These are phyloP conservation scores for Chorisops tibialis DNA, from an alignment of 2,888 invertebrate species.

Conservation along the genomic window DNA sequence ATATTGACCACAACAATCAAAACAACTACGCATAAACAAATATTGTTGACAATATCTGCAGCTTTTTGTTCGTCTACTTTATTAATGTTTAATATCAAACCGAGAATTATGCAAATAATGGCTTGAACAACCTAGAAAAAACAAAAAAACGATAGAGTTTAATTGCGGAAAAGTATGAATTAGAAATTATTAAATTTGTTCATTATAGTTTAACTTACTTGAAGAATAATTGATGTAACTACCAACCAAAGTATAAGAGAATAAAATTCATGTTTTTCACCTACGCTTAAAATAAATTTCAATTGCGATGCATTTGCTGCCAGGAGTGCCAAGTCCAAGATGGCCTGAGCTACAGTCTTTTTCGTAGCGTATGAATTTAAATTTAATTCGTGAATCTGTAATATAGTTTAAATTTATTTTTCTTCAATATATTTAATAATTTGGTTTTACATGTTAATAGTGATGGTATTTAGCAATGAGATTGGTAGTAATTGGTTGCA, in stretches of 20 bases:
- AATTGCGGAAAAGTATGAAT: not conserved
- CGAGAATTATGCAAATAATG: conserved; percentile 30
- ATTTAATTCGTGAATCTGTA: conserved; percentile 29
- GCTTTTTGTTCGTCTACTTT: conserved; percentile 33
- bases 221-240: conserved; percentile 30
- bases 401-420: too few species aligned
- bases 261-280: conserved; percentile 31
- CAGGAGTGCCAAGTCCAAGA: conserved; percentile 34
- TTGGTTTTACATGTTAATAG: too few species aligned
- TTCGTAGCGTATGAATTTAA: conserved; percentile 33
- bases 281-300: conserved; percentile 30
- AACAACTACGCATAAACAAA: conserved; percentile 27
- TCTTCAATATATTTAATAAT: too few species aligned
- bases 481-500: too few species aligned
- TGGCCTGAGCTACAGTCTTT: conserved; percentile 34
- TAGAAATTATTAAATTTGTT: not conserved
- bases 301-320: conserved; percentile 35
- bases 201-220: conserved; percentile 23
- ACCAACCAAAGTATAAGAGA: conserved; percentile 29
- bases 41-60: conserved; percentile 34
- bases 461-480: too few species aligned
- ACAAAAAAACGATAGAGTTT: conserved; percentile 1
- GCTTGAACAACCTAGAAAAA: conserved; percentile 31
- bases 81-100: conserved; percentile 33
- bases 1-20: conserved; percentile 31